phyloP scores from a whole-genome alignment of 2,888 invertebrate genomes.

The Monoplex corrugatus region DNA sequence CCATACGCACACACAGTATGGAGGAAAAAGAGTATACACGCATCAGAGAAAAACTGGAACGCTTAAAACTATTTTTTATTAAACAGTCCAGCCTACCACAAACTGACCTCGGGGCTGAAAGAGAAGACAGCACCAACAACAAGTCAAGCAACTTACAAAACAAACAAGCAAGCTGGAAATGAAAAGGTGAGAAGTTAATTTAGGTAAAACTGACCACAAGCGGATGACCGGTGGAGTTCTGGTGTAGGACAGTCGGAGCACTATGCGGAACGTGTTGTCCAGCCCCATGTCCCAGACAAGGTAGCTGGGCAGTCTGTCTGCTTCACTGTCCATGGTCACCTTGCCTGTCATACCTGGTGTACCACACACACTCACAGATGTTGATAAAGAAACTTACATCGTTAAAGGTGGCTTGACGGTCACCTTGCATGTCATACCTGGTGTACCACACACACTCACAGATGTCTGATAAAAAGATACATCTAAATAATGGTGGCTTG shows the following conservation, averaged over 20 bases:
- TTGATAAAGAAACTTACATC: neutral
- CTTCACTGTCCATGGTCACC: conserved; percentile 56
- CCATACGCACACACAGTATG: too few species aligned
- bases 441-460: too few species aligned
- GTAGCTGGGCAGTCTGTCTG: conserved; percentile 62
- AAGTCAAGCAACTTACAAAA: too few species aligned
- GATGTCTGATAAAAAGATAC: too few species aligned
- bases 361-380: neutral
- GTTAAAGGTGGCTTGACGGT: neutral
- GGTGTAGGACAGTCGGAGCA: conserved; percentile 44
- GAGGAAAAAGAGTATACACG: too few species aligned
- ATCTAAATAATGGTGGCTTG: too few species aligned
- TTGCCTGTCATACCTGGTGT: conserved; percentile 57
- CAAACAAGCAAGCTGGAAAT: too few species aligned
- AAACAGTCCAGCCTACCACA: too few species aligned
- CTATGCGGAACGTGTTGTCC: conserved; percentile 50
- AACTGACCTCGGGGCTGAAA: too few species aligned
- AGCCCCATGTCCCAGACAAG: conserved; percentile 60
- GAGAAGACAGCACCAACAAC: too few species aligned
- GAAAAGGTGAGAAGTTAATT: neutral
- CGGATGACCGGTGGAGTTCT: neutral
- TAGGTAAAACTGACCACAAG: neutral
- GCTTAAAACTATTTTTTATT: too few species aligned
- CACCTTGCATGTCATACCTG: neutral
- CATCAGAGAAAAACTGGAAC: too few species aligned